Base-by-base conservation (phyloP, 1,140 invertebrate genomes). In the Colletes gigas region DNA sequence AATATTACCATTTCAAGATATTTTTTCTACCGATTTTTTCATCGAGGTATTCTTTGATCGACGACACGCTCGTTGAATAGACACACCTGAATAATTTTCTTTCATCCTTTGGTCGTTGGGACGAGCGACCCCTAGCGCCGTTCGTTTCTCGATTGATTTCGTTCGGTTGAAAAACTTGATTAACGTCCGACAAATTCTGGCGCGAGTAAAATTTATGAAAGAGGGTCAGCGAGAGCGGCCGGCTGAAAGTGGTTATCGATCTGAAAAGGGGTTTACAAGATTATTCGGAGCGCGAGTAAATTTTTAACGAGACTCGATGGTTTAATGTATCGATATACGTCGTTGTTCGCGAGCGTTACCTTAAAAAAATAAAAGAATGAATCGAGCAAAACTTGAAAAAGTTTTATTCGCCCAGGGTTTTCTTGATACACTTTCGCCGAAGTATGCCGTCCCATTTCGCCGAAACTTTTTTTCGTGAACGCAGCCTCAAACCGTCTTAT, bases 401-500 rank as follows among this genome's bases (percentile, higher is more conserved):
- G 4, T 21, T 62, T 0, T 0, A 14, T 15, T 14, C 30, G 60
- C 60, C 21, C 14, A 2, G 39, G 19, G 3, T 0, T 17, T n/a
- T 9, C 2, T 54, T 5, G 12, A 54, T 15, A 68, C 59, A 44
- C 17, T 69, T 68, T 7, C 52, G 6, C 9, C 41, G 19, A 68
- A 66, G 50, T 75, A 76, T 78, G 55, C 59, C 62, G 52, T 60
- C 74, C 65, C 65, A 77, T 77, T 77, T 68, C 55, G 41, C 21
- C 6, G 74, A 21, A 54, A 8, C 39, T 7, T 69, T 65, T 71
- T 60, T 52, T n/a, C 41, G 41, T 14, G 39, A 50, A 71, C 50
- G 44, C 30, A 19, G 5, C 1, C 66, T 70, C 55, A 65, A 65
- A 77, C 55, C 66, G 47, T 78, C 76, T 71, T 47, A 3, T 71